Percentiles rank a stretch among this genome's conserved stretches.
These are phyloP conservation scores for Hystrix brachyura DNA, from an alignment of 2,113 vertebrate genomes.

Conservation along the genomic window DNA sequence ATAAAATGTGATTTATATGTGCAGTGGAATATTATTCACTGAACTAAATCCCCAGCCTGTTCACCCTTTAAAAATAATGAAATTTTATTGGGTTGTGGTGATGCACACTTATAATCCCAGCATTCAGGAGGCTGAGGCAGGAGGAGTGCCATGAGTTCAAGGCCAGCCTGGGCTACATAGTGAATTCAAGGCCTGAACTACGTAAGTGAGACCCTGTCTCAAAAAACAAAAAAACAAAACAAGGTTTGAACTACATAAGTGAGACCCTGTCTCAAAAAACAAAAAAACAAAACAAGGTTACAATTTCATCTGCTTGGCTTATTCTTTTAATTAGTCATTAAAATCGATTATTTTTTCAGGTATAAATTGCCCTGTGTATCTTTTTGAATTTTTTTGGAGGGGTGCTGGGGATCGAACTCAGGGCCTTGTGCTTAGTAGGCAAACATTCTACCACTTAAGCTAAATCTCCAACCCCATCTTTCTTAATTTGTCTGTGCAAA, in stretches of 20 bases:
- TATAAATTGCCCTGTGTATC: not conserved
- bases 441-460: too few species aligned
- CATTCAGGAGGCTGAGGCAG: not conserved
- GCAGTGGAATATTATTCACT: not conserved
- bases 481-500: too few species aligned
- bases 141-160: not conserved
- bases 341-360: not conserved
- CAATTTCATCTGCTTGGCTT: not conserved
- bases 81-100: not conserved
- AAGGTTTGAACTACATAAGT: not conserved
- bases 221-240: not conserved
- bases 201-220: not conserved
- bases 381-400: not conserved
- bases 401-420: too few species aligned
- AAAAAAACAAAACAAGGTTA: not conserved
- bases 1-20: not conserved
- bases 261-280: not conserved
- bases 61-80: not conserved
- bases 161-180: not conserved
- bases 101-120: not conserved
- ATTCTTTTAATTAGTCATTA: conserved; percentile 26
- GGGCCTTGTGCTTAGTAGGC: too few species aligned
- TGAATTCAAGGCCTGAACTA: not conserved
- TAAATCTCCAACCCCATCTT: too few species aligned
- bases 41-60: too few species aligned